Evolutionary conservation across 2,888 invertebrate genomes (phyloP).

Genomic region (Conus canariensis): DNA sequence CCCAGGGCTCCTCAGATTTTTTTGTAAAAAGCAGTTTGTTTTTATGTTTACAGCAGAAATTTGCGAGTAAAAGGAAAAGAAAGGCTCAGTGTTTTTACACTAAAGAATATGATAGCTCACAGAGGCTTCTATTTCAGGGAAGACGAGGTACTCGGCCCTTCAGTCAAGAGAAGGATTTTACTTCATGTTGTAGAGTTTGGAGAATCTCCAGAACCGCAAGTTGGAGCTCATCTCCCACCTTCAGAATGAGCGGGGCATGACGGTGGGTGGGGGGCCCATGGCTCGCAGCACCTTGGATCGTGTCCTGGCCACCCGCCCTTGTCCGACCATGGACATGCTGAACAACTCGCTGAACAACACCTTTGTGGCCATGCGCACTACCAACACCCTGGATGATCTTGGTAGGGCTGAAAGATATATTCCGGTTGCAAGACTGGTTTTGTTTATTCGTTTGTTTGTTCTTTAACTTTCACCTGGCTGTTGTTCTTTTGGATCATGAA

Average conservation of each 20-base stretch:
- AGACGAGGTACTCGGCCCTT: background rate
- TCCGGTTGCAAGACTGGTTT: no score
- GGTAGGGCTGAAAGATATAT: constrained; percentile 26
- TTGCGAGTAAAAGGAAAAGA: background rate
- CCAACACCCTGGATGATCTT: constrained; percentile 48
- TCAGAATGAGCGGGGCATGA: constrained; percentile 24
- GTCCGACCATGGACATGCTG: constrained; percentile 27
- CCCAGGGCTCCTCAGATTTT: background rate
- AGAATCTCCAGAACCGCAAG: constrained; percentile 48
- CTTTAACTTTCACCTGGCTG: background rate
- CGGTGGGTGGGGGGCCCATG: background rate
- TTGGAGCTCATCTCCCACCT: constrained; percentile 48
- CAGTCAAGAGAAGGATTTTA: background rate
- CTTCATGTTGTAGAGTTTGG: constrained; percentile 44
- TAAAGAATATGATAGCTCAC: constrained; percentile 18
- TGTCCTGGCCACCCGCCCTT: constrained; percentile 20
- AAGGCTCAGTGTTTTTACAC: background rate
- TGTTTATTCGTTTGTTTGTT: background rate
- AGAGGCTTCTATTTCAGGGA: constrained; percentile 14
- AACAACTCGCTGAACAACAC: constrained; percentile 46
- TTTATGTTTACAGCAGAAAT: background rate
- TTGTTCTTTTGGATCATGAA: background rate
- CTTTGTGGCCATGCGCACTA: constrained; percentile 51
- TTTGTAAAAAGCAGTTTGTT: background rate
- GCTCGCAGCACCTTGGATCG: constrained; percentile 24